Conservation (phyloP, 2,113 vertebrate genomes). For the Mystacornis crossleyi region DNA sequence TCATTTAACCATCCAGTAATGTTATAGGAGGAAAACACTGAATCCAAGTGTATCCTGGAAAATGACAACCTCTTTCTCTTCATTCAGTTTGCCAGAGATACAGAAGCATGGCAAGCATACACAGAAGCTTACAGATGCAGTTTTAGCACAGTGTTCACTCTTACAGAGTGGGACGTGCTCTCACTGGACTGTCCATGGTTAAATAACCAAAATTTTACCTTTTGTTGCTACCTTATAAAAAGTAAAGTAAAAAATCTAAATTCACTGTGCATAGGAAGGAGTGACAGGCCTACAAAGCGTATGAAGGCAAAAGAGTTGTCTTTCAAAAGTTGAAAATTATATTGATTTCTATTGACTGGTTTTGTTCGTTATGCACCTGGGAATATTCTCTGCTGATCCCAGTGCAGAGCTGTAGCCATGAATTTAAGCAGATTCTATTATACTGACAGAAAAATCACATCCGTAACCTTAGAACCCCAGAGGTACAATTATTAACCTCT, state of each 20-base stretch:
- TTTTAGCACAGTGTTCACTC: not conserved
- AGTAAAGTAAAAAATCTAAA: not conserved
- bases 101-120: not conserved
- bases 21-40: not conserved
- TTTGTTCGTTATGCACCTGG: not conserved
- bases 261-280: not conserved
- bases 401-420: not conserved
- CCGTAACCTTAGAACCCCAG: not conserved
- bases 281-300: not conserved
- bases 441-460: conserved; percentile 6
- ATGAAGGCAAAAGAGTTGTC: not conserved
- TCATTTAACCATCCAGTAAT: not conserved
- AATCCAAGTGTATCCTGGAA: not conserved
- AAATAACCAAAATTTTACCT: not conserved
- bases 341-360: conserved; percentile 19
- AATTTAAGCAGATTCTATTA: conserved; percentile 3
- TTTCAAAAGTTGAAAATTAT: not conserved
- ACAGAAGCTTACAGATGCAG: not conserved
- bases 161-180: too few species aligned
- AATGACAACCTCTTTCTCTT: not conserved
- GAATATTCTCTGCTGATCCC: conserved; percentile 14
- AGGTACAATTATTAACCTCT: conserved; percentile 12
- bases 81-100: not conserved
- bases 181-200: not conserved
- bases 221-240: not conserved